Evolutionary conservation across 2,888 invertebrate species (phyloP).

Genomic region (Drosophila vallismaia): DNA sequence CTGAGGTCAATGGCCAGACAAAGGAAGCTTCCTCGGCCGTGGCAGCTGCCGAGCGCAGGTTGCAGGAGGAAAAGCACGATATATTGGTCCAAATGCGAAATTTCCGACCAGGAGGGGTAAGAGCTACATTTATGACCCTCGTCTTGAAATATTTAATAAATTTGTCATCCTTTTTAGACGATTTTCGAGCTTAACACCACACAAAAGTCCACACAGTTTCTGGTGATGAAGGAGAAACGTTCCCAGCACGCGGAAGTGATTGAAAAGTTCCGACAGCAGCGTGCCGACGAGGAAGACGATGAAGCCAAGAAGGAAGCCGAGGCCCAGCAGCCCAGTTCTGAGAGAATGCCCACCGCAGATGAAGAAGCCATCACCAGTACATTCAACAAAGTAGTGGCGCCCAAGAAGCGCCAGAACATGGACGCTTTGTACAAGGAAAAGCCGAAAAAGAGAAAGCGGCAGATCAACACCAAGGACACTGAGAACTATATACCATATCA

Average conservation of each 20-base stretch:
- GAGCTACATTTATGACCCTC: slow-evolving; percentile 1
- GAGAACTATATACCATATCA: slow-evolving; percentile 95
- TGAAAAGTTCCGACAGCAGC: slow-evolving; percentile 83
- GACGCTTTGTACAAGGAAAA: slow-evolving; percentile 86
- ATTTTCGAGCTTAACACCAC: slow-evolving; percentile 96
- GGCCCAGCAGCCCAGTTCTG: slow-evolving; percentile 36
- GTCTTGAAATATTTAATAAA: not conserved
- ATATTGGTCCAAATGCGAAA: slow-evolving; percentile 81
- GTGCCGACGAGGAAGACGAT: slow-evolving; percentile 77
- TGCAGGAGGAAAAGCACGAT: slow-evolving; percentile 81
- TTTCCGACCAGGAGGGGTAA: slow-evolving; percentile 82
- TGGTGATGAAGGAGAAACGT: slow-evolving; percentile 95
- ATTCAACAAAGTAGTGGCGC: slow-evolving; percentile 86
- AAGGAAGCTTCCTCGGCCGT: slow-evolving; percentile 84
- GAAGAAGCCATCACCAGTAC: slow-evolving; percentile 85
- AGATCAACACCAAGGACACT: slow-evolving; percentile 86
- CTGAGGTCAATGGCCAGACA: slow-evolving; percentile 82
- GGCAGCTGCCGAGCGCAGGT: slow-evolving; percentile 73
- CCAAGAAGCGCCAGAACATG: slow-evolving; percentile 84
- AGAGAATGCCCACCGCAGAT: slow-evolving; percentile 83
- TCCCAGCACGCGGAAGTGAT: slow-evolving; percentile 87
- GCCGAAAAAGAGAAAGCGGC: slow-evolving; percentile 83
- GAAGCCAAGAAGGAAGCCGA: slow-evolving; percentile 66
- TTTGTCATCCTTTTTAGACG: slow-evolving; percentile 84
- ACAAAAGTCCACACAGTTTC: slow-evolving; percentile 90